phyloP scores from a whole-genome alignment of 2,888 invertebrate species.

The Heliconius erato region DNA sequence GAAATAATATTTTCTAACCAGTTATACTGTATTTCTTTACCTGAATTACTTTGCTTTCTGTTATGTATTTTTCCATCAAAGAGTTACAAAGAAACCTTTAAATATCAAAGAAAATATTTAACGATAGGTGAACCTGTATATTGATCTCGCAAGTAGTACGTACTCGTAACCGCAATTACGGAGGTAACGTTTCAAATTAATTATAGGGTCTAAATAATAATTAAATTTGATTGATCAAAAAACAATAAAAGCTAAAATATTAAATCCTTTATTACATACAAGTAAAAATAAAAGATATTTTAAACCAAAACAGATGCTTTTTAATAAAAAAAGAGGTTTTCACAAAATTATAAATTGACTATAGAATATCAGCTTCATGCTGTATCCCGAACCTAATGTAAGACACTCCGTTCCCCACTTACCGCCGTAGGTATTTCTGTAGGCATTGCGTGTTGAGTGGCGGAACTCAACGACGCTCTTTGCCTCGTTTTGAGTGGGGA shows the following conservation, averaged over 20 bases:
- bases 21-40: not conserved
- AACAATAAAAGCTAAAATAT: not conserved
- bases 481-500: too few relatives aligned
- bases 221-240: not conserved
- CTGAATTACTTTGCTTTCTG: not conserved
- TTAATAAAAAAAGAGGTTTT: too few relatives aligned
- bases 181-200: not conserved
- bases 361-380: too few relatives aligned
- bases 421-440: too few relatives aligned
- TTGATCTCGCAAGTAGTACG: not conserved
- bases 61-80: slow-evolving; percentile 1
- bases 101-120: slow-evolving; percentile 18
- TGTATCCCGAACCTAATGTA: too few relatives aligned
- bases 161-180: not conserved
- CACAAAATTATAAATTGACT: too few relatives aligned
- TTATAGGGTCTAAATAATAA: not conserved
- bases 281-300: too few relatives aligned
- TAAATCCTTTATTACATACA: not conserved
- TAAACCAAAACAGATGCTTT: too few relatives aligned
- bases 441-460: too few relatives aligned
- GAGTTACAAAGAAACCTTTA: slow-evolving; percentile 4
- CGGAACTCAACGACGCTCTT: not conserved
- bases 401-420: too few relatives aligned
- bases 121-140: not conserved
- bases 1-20: not conserved